phyloP scores from a whole-genome alignment of 2,113 vertebrate species.

The Tinamus guttatus region DNA sequence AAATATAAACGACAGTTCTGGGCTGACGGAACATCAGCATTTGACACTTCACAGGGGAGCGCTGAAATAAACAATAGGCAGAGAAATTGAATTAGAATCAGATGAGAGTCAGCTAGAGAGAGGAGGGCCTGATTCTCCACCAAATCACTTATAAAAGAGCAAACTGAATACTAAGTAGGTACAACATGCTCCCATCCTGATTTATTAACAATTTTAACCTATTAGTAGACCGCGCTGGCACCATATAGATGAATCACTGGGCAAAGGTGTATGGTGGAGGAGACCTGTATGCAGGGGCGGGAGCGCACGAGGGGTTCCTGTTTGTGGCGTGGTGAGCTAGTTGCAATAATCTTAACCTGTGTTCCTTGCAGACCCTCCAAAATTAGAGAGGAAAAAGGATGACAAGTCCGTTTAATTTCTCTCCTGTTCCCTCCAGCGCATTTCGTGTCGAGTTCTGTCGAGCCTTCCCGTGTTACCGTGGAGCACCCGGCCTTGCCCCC shows the following conservation, averaged over 20 bases:
- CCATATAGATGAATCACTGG: neutral
- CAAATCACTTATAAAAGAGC: conserved; percentile 48
- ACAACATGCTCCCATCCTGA: conserved; percentile 7
- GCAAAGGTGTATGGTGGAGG: neutral
- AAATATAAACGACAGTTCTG: conserved; percentile 90
- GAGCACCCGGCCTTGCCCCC: neutral
- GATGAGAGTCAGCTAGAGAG: conserved; percentile 73
- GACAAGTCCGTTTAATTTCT: neutral
- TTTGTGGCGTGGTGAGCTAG: neutral
- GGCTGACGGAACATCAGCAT: conserved; percentile 88
- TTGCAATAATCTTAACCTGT: neutral
- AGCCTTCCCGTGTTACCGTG: neutral
- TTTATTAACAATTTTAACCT: conserved; percentile 30
- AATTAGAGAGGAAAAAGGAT: neutral
- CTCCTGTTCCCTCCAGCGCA: neutral
- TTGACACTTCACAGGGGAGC: conserved; percentile 90
- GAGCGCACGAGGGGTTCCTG: neutral
- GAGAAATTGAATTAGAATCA: conserved; percentile 89
- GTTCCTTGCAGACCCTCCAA: neutral
- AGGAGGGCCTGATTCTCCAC: conserved; percentile 49
- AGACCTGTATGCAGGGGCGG: neutral
- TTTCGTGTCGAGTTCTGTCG: neutral
- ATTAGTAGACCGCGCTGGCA: neutral
- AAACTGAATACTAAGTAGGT: conserved; percentile 56
- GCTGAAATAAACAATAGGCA: conserved; percentile 90